Base-by-base conservation (phyloP, 2,797 vertebrate species). In the Varecia variegata region DNA sequence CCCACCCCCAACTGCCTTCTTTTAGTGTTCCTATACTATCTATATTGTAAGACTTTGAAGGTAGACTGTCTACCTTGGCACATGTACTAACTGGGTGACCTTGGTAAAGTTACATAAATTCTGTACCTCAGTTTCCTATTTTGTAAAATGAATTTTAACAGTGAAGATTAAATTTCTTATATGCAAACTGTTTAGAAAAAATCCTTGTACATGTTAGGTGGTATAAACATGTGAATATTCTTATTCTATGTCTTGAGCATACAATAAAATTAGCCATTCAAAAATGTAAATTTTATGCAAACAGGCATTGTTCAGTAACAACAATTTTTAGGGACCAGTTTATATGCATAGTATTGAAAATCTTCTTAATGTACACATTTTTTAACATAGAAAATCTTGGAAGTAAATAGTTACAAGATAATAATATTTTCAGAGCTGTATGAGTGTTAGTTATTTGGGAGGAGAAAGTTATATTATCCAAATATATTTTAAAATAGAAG, bases 401-500 rank as follows among this genome's bases (percentile, higher is more conserved):
- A 83, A 54, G 74, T 62, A 74, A 91, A 88, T 30, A 74, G n/a
- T 52, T 87, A 65, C 4, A 62, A 68, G 40, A 50, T 45, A 90
- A 80, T 38, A 84, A 47, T 89, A 83, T 80, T 84, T 71, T 71
- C 13, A 67, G 23, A 86, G 85, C 5, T 50, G 21, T 81, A 74
- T 54, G 35, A 1, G 10, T 77, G 30, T 76, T 89, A 77, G 54
- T 50, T 91, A 76, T 62, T 88, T 90, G 67, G 83, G 27, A 97
- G 40, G 38, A 76, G 40, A 83, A 94, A 56, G 67, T 74, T 79
- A 76, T 56, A 88, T 95, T 95, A 95, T 95, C 89, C 56, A 93
- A 93, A 67, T 77, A 65, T 71, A 25, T 89, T 97, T 94, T 85
- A 92, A 96, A 97, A 97, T 85, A 88, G 20, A 65, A 96, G 88